Evolutionary conservation across 2,888 invertebrate genomes (phyloP), one percentile per base, ranked within the genome.

Genomic region (Thyatira batis): DNA sequence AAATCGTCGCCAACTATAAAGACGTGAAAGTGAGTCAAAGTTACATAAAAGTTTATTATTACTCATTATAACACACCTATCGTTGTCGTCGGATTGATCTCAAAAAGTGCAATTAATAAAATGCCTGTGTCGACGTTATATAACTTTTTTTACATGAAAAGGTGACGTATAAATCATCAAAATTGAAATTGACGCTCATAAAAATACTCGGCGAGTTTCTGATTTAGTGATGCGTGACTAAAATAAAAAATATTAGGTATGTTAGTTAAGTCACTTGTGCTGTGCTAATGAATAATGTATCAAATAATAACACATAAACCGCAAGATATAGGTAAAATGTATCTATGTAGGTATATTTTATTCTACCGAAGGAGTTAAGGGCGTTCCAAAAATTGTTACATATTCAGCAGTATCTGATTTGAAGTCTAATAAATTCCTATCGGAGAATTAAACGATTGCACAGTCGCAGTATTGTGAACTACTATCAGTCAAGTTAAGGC

Each of bases 11-110:
- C 67, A 94, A 93, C 86, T 93, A 96, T 78, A 96, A 96, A 89
- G 97, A 97, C 83, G 94, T 97, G 67, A 96, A 95, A 95, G 97
- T 97, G 92, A 94, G 94, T 90, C 60, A 61, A 70, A 65, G 70
- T 76, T 76, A 78, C 61, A 69, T 76, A 74, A 70, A n/a, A 77
- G 53, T 62, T 71, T 78, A 64, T 64, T 69, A 68, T 61, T 69
- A 67, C 65, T 67, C 60, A 69, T 66, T 67, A 64, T 65, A 67
- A 64, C 67, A 67, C 65, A 69, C 63, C 62, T 69, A 66, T 66
- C 59, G 60, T 62, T 69, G 61, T 63, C 56, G 50, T 51, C 67
- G 56, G 61, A 68, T 63, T 64, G 61, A 72, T 67, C 57, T 60
- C 64, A 67, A 65, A 68, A 61, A 46, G 17, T 46, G 46, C 57